These are phyloP conservation scores for Synergus umbraculus DNA, from an alignment of 2,888 invertebrate genomes.

Conservation along the genomic window DNA sequence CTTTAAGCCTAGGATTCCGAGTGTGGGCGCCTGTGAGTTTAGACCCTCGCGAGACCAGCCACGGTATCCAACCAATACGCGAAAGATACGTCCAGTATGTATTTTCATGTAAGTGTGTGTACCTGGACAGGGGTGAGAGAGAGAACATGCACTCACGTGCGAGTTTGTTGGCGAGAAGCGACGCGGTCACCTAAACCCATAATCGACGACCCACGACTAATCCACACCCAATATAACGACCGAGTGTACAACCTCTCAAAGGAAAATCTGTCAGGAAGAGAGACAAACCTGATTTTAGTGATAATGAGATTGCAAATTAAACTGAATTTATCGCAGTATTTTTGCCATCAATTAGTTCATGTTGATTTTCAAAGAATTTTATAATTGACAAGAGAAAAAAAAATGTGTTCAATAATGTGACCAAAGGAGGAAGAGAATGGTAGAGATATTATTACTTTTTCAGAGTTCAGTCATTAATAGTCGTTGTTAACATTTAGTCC, in stretches of 20 bases:
- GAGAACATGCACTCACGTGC: slow-evolving; percentile 9
- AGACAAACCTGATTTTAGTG: neutral
- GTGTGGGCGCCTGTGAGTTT: slow-evolving; percentile 63
- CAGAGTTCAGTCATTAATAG: neutral
- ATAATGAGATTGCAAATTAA: neutral
- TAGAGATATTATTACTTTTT: too few species aligned
- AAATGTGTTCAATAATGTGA: neutral
- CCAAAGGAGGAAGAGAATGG: too few species aligned
- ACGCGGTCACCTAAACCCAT: slow-evolving; percentile 52
- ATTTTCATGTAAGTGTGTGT: slow-evolving; percentile 17
- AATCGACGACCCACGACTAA: slow-evolving; percentile 63
- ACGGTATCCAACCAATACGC: slow-evolving; percentile 29
- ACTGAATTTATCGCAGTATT: neutral
- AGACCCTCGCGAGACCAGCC: slow-evolving; percentile 40
- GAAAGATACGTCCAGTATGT: neutral
- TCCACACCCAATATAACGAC: slow-evolving; percentile 54
- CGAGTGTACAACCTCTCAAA: neutral
- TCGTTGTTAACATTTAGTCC: neutral
- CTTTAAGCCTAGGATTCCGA: slow-evolving; percentile 65
- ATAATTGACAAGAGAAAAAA: neutral
- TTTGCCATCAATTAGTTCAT: neutral
- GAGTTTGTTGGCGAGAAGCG: slow-evolving; percentile 27
- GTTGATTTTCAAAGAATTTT: neutral
- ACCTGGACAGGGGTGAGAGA: slow-evolving; percentile 13
- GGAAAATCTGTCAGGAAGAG: slow-evolving; percentile 6